phyloP scores from a whole-genome alignment of 2,888 invertebrate species.

The Eilema caniola region DNA sequence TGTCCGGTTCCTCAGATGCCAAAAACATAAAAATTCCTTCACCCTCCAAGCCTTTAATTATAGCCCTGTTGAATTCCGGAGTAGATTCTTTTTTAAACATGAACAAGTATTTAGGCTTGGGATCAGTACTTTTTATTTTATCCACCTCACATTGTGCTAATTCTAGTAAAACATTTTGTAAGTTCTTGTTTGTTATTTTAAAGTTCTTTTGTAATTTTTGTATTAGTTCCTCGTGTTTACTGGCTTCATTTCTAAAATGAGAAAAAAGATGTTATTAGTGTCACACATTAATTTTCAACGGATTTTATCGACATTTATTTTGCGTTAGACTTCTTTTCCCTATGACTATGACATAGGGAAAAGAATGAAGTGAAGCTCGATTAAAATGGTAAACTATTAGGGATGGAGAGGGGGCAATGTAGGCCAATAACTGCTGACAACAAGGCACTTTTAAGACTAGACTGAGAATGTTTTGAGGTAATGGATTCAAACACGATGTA shows the following conservation, averaged over 20 bases:
- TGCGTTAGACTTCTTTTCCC: no score
- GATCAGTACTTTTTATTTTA: constrained; percentile 81
- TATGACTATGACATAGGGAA: no score
- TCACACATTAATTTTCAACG: no score
- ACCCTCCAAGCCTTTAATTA: constrained; percentile 89
- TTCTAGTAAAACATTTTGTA: constrained; percentile 89
- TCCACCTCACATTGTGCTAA: constrained; percentile 90
- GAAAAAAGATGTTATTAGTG: neutral
- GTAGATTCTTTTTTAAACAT: constrained; percentile 92
- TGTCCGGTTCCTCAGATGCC: constrained; percentile 90
- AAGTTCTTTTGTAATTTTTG: constrained; percentile 91
- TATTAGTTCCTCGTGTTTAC: constrained; percentile 90
- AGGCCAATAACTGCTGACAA: no score
- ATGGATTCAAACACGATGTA: no score
- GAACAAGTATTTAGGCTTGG: constrained; percentile 86
- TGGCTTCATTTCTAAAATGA: constrained; percentile 89
- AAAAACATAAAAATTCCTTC: constrained; percentile 88
- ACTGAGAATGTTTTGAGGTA: no score
- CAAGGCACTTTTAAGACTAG: no score
- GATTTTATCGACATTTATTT: no score
- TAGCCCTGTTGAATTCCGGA: constrained; percentile 90
- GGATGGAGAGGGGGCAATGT: no score
- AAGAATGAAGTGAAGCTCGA: no score
- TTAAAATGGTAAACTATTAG: no score
- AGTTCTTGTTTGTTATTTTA: constrained; percentile 88